Conservation (phyloP, 2,797 vertebrate species). For the Carcharodon carcharias region DNA sequence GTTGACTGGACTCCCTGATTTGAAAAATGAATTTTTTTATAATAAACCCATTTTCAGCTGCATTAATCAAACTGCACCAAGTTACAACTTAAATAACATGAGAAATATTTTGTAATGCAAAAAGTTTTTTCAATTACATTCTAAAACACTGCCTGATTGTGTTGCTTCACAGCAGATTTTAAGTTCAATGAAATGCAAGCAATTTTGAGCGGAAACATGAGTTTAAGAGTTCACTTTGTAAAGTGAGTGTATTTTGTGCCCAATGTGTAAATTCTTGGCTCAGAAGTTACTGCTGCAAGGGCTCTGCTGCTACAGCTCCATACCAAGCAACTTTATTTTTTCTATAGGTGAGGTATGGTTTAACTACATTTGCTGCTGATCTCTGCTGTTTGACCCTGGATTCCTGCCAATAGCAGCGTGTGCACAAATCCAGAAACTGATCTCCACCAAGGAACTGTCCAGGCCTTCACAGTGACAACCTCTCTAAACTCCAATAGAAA, state of each 20-base stretch:
- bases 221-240: background rate
- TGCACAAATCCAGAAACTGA: background rate
- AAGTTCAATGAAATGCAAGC: background rate
- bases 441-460: background rate
- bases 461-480: background rate
- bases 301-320: background rate
- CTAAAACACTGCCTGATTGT: background rate
- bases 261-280: background rate
- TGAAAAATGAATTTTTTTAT: background rate
- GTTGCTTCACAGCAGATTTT: background rate
- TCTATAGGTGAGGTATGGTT: background rate
- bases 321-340: background rate
- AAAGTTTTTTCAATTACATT: background rate
- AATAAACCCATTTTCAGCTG: background rate
- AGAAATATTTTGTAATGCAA: background rate
- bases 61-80: background rate
- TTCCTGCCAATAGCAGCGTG: background rate
- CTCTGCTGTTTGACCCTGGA: background rate
- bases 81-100: background rate
- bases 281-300: background rate
- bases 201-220: background rate
- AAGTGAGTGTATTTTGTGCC: background rate
- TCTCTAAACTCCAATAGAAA: background rate
- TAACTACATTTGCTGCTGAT: background rate
- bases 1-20: background rate